Evolutionary conservation across 2,797 vertebrate genomes (phyloP).

Genomic region (Heliangelus exortis): DNA sequence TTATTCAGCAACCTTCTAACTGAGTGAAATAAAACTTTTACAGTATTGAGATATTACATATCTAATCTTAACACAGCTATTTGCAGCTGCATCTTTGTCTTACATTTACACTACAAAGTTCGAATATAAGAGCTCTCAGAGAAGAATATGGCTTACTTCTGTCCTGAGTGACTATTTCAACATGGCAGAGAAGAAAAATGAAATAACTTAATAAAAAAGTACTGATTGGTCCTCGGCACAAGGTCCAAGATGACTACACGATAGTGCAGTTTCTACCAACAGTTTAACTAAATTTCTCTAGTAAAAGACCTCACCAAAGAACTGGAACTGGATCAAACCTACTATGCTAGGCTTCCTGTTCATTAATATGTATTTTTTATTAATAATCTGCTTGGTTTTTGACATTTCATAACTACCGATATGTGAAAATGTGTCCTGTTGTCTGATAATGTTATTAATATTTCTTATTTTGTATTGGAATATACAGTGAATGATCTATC

Average conservation of each 20-base stretch:
- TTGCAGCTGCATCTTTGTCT: conserved; percentile 44
- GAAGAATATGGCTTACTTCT: not conserved
- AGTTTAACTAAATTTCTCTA: not conserved
- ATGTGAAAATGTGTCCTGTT: not conserved
- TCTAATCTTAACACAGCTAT: conserved; percentile 53
- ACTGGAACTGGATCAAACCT: not conserved
- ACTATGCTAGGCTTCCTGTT: not conserved
- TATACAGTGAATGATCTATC: not conserved
- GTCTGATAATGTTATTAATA: not conserved
- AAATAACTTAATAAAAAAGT: not conserved
- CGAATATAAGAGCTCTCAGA: not conserved
- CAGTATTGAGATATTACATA: conserved; percentile 6
- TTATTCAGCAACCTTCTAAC: not conserved
- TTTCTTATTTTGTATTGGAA: not conserved
- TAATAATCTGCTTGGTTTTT: not conserved
- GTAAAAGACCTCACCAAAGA: not conserved
- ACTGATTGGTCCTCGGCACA: not conserved
- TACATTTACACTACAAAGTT: not conserved
- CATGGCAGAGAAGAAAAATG: not conserved
- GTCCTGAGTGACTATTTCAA: not conserved
- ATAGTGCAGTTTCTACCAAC: not conserved
- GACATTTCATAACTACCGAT: not conserved
- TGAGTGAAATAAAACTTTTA: conserved; percentile 47
- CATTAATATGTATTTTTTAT: not conserved
- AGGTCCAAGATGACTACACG: not conserved